Conservation (phyloP, 2,113 vertebrate species). For the Gymnocephalus cernua region DNA sequence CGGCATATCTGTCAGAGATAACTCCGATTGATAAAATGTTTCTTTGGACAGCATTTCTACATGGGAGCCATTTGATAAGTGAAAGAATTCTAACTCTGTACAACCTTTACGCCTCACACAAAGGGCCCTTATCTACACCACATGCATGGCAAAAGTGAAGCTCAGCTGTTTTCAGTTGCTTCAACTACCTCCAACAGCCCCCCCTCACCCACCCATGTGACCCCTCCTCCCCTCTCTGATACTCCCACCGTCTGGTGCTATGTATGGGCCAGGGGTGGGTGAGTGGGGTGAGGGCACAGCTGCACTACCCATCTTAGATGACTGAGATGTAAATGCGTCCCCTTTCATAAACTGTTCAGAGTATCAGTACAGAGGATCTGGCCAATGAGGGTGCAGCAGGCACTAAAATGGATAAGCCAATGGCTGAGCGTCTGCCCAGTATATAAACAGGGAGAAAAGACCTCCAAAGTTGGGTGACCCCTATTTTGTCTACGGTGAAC, state of each 20-base stretch:
- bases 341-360: slow-evolving; percentile 79
- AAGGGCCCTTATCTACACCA: slow-evolving; percentile 45
- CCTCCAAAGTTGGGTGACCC: slow-evolving; percentile 82
- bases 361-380: slow-evolving; percentile 60
- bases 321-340: slow-evolving; percentile 76
- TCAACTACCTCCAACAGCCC: neutral
- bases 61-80: neutral
- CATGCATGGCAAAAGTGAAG: slow-evolving; percentile 63
- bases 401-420: slow-evolving; percentile 82
- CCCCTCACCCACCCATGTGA: slow-evolving; percentile 19
- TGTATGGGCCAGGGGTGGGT: slow-evolving; percentile 69
- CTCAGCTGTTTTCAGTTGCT: slow-evolving; percentile 73
- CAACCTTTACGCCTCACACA: slow-evolving; percentile 52
- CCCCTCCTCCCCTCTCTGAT: slow-evolving; percentile 21
- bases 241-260: slow-evolving; percentile 66
- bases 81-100: slow-evolving; percentile 38
- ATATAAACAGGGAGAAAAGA: slow-evolving; percentile 80
- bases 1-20: neutral
- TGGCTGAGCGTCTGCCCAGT: slow-evolving; percentile 60
- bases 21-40: neutral
- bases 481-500: slow-evolving; percentile 86
- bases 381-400: slow-evolving; percentile 80
- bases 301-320: slow-evolving; percentile 73
- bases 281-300: slow-evolving; percentile 68
- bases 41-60: neutral